Evolutionary conservation across 2,113 vertebrate species (phyloP).

Genomic region (Nothocercus julius): DNA sequence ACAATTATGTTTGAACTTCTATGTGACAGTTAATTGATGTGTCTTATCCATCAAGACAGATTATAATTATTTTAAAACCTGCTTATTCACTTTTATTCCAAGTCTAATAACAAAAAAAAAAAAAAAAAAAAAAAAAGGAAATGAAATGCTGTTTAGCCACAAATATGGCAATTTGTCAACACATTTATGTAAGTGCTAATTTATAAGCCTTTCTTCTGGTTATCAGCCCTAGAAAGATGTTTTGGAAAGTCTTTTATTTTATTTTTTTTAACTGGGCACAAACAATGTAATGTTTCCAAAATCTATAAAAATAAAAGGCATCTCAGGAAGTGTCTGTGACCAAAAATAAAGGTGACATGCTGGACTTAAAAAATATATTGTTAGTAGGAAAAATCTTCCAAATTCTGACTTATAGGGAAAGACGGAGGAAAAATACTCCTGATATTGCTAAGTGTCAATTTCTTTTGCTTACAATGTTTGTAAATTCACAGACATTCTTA

Average conservation of each 20-base stretch:
- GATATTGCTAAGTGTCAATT: neutral
- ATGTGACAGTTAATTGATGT: conserved; percentile 21
- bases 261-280: neutral
- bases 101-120: neutral
- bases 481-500: neutral
- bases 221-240: neutral
- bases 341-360: neutral
- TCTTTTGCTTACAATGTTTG: neutral
- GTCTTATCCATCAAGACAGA: neutral
- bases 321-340: neutral
- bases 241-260: neutral
- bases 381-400: neutral
- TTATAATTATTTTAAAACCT: neutral
- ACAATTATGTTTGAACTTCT: conserved; percentile 3
- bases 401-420: neutral
- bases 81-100: neutral
- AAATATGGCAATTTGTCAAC: neutral
- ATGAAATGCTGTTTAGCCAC: neutral
- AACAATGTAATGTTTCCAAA: neutral
- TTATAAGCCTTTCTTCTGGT: neutral
- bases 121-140: neutral
- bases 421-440: neutral
- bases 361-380: neutral
- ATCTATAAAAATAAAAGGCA: neutral
- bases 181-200: neutral